Base-by-base conservation (phyloP, 2,113 vertebrate species). In the Hemicordylus capensis region DNA sequence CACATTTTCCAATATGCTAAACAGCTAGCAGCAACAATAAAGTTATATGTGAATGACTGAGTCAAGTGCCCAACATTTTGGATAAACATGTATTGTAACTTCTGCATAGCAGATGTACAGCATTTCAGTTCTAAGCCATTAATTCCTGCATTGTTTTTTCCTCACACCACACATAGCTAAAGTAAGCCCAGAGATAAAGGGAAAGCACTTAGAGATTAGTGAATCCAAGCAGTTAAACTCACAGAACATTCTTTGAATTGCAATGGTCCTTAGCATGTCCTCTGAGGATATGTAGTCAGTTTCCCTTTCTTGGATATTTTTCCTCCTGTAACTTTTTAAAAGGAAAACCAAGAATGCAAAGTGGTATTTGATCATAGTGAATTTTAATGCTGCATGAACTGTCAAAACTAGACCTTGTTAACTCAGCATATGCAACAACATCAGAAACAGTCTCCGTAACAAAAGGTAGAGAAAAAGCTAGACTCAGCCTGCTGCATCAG, bases 111-210 rank as follows among this genome's bases (percentile, higher is more conserved):
- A 85, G 75, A 78, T 85, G 54, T 11, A 79, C 54, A 91, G 66
- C 8, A 42, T 76, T 93, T 92, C 84, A 92, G 67, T 76, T 81
- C 82, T 85, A 67, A 91, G 84, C 84, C 84, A 87, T 90, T 94
- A 89, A 92, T 94, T 87, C 86, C 85, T 56, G 84, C 83, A 88
- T 89, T 93, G 81, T 93, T 92, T 90, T 83, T 42, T 91, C 88
- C 83, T 80, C 42, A n/a, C 46, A 91, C 79, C 42, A 89, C 67
- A 80, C 48, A 22, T 22, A 69, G 66, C 78, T 85, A 37, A 64
- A 39, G 75, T 89, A 93, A 85, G 76, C 75, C 81, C 87, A 92
- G 76, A 83, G 86, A 93, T 79, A 85, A 87, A 83, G 11, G 22
- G 12, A 82, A 90, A 76, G 39, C 80, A 80, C 70, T 80, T 85